Percentiles rank a stretch among this genome's conserved stretches.
phyloP scores from a whole-genome alignment of 2,888 invertebrate species.

The Leucoptera coffeella region DNA sequence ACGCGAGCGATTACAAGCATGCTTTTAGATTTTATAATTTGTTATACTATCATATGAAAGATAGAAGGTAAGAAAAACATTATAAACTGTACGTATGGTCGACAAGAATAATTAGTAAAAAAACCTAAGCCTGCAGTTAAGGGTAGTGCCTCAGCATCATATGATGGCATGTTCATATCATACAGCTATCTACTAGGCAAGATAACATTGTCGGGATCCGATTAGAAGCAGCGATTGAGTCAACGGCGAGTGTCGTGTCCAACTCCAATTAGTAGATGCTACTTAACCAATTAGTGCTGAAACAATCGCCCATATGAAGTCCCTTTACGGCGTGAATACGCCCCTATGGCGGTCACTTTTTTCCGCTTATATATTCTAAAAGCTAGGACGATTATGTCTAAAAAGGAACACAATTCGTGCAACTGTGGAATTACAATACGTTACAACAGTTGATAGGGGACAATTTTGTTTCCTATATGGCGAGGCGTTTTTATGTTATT shows the following conservation, averaged over 20 bases:
- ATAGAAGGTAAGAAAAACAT: no score
- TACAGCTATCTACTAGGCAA: no score
- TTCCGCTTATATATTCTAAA: constrained; percentile 41
- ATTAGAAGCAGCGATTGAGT: neutral
- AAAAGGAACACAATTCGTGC: constrained; percentile 22
- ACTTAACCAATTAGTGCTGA: constrained; percentile 47
- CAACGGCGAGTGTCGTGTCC: constrained; percentile 24
- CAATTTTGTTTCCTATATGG: constrained; percentile 34
- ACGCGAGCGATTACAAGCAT: no score
- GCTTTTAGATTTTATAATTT: no score
- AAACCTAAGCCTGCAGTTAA: no score
- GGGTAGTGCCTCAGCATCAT: no score
- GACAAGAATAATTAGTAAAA: no score
- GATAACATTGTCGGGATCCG: neutral
- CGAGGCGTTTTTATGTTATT: constrained; percentile 23
- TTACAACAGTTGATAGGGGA: constrained; percentile 50
- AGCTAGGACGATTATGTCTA: constrained; percentile 26
- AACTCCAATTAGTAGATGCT: constrained; percentile 33
- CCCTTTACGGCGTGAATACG: constrained; percentile 29
- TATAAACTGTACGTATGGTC: no score
- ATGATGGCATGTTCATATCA: no score
- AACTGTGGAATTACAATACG: no score
- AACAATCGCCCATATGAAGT: constrained; percentile 43
- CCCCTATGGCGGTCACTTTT: constrained; percentile 45
- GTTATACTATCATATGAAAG: no score